These are phyloP conservation scores for Heterocephalus glaber DNA, from an alignment of 2,113 vertebrate genomes.

Conservation along the genomic window DNA sequence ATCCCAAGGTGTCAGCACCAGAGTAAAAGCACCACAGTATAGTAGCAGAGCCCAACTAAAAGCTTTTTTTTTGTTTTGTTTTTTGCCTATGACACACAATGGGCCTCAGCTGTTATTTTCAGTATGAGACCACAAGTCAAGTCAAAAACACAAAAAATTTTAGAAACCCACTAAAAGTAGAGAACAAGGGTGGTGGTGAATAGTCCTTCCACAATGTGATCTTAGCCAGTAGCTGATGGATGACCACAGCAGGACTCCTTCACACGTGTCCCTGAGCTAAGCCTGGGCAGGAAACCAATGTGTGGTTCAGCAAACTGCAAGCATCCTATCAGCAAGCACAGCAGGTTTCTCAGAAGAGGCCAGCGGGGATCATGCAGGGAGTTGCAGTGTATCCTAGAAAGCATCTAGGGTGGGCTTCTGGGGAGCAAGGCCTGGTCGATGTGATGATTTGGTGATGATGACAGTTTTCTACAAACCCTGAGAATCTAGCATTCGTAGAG, in stretches of 20 bases:
- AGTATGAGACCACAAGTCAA: background rate
- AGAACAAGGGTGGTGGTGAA: background rate
- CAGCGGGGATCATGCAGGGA: rapidly evolving
- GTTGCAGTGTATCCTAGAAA: background rate
- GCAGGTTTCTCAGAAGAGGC: background rate
- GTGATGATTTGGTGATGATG: background rate
- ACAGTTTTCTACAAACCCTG: background rate
- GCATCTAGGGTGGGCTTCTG: background rate
- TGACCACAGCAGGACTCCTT: background rate
- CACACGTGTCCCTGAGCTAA: background rate
- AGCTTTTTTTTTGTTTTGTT: background rate
- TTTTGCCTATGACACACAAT: background rate
- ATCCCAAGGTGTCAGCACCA: background rate
- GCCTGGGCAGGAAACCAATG: background rate
- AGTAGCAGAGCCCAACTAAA: background rate
- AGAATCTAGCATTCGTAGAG: background rate
- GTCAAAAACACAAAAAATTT: background rate
- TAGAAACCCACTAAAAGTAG: background rate
- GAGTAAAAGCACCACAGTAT: background rate
- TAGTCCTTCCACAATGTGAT: background rate
- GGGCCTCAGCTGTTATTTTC: background rate
- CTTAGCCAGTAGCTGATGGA: background rate
- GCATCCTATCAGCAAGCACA: background rate
- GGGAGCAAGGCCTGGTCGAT: background rate
- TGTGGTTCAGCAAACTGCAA: background rate